Evolutionary conservation across 2,888 invertebrate genomes (phyloP).

Genomic region (Eubasilissa splendida): DNA sequence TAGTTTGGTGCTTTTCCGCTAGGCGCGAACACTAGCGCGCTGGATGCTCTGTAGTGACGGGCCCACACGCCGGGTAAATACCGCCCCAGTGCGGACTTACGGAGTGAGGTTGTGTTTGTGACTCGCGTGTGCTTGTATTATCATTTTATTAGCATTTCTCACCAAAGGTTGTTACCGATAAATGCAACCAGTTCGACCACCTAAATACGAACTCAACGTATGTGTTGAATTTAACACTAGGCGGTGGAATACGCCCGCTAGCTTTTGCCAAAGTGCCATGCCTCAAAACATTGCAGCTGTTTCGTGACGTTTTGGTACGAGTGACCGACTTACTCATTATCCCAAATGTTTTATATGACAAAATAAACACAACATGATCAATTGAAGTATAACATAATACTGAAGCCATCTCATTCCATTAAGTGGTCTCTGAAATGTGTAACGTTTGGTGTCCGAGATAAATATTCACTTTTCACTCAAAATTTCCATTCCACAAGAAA

Average conservation of each 20-base stretch:
- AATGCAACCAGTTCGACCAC: conserved; percentile 22
- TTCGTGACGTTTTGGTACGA: conserved; percentile 35
- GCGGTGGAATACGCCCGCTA: conserved; percentile 32
- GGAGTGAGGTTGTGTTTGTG: conserved; percentile 49
- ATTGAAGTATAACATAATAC: background rate
- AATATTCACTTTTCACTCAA: conserved; percentile 6
- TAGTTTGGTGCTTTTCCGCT: conserved; percentile 48
- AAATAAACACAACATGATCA: background rate
- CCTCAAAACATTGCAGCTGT: conserved; percentile 44
- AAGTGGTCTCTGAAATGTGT: too few relatives aligned
- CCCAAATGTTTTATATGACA: background rate
- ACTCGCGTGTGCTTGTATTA: conserved; percentile 50
- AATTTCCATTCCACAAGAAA: conserved; percentile 7
- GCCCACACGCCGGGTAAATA: conserved; percentile 62
- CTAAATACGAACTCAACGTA: background rate
- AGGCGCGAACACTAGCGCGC: conserved; percentile 47
- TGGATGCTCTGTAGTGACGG: conserved; percentile 39
- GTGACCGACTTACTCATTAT: conserved; percentile 1
- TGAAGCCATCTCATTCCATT: too few relatives aligned
- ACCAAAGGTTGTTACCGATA: conserved; percentile 38
- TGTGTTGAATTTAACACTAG: conserved; percentile 29
- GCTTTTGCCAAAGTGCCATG: conserved; percentile 26
- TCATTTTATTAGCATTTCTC: conserved; percentile 42
- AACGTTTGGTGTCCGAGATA: background rate
- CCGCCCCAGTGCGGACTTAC: conserved; percentile 52